phyloP scores from a whole-genome alignment of 2,113 vertebrate genomes.

The Ictidomys tridecemlineatus region DNA sequence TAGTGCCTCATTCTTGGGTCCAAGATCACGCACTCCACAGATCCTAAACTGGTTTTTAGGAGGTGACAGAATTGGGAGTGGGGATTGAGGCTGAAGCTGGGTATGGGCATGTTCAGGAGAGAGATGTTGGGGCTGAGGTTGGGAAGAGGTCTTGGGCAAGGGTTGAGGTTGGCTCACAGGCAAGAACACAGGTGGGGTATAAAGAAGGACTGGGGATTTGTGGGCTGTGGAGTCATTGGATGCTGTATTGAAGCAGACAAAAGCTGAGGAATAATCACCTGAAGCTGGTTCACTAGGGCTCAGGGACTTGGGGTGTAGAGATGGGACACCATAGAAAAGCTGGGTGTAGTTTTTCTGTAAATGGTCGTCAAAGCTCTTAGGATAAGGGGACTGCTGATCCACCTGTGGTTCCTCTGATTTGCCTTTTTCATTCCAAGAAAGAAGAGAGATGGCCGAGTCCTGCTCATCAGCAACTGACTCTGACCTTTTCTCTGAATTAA shows the following conservation, averaged over 20 bases:
- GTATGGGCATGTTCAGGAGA: neutral
- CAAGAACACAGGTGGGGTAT: rapidly evolving
- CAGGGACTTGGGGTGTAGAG: neutral
- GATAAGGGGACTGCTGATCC: no score
- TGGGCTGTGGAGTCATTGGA: neutral
- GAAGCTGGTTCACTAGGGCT: neutral
- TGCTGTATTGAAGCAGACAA: neutral
- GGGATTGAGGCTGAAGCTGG: neutral
- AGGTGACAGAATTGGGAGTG: neutral
- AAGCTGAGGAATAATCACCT: neutral
- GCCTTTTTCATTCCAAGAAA: neutral
- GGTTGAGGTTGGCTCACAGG: neutral
- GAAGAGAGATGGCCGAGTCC: neutral
- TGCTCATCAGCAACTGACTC: neutral
- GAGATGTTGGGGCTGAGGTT: neutral
- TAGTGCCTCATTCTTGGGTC: neutral
- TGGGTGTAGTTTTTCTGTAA: neutral
- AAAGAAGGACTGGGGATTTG: neutral
- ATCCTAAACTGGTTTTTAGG: neutral
- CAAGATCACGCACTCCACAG: neutral
- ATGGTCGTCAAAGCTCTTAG: no score
- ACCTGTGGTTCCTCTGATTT: no score
- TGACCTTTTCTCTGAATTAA: neutral
- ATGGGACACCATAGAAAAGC: neutral
- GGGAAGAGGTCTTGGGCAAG: neutral